Evolutionary conservation across 2,888 invertebrate species (phyloP).

Genomic region (Taphrorychus bicolor): DNA sequence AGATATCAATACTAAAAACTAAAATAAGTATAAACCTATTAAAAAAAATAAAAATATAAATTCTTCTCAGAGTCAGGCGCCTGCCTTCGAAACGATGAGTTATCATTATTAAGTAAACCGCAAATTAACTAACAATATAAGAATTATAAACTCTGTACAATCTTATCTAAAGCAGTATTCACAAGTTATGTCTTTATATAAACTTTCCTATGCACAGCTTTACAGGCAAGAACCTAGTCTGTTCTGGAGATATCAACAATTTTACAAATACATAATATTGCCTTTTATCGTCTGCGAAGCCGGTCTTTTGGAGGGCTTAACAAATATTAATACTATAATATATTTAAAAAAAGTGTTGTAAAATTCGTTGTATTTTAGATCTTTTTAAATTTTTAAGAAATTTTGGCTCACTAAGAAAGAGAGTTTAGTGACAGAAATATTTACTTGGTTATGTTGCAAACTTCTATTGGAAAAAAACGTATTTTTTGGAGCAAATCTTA

Average conservation of each 20-base stretch:
- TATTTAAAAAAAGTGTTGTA: not conserved
- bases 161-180: slow-evolving; percentile 47
- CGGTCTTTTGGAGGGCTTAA: not conserved
- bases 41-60: slow-evolving; percentile 25
- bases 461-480: too few relatives aligned
- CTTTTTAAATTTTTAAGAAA: too few relatives aligned
- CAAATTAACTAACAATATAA: slow-evolving; percentile 35
- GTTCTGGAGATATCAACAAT: slow-evolving; percentile 19
- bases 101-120: too few relatives aligned
- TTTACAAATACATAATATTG: slow-evolving; percentile 29
- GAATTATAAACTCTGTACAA: slow-evolving; percentile 49
- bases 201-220: slow-evolving; percentile 44
- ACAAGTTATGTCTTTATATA: slow-evolving; percentile 49
- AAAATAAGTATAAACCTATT: slow-evolving; percentile 27
- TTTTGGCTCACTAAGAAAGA: too few relatives aligned
- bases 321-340: not conserved
- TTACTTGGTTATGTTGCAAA: too few relatives aligned
- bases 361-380: not conserved
- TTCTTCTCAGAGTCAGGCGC: slow-evolving; percentile 17
- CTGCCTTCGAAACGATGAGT: slow-evolving; percentile 31
- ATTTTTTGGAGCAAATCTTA: too few relatives aligned
- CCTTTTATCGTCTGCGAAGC: slow-evolving; percentile 16
- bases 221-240: slow-evolving; percentile 5
- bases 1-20: slow-evolving; percentile 25
- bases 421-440: too few relatives aligned